A percentile compares a stretch with the other conserved stretches of the same genome.
These are phyloP conservation scores for Sicus ferrugineus DNA, from an alignment of 2,888 invertebrate species.

Conservation along the genomic window DNA sequence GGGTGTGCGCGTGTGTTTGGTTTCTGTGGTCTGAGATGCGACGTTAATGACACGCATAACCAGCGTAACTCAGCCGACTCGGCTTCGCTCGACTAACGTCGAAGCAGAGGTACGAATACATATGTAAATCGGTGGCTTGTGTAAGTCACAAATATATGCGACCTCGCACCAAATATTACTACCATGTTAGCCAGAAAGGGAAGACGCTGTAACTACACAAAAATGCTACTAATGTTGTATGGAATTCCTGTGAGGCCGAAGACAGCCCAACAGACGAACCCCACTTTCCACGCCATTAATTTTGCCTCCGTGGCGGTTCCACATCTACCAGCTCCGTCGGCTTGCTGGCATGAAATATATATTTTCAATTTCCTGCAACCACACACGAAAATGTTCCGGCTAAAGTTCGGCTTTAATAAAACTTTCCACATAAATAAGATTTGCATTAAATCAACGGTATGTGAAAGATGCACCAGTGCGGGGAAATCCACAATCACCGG, in stretches of 20 bases:
- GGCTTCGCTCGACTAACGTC: background rate
- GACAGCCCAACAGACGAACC: background rate
- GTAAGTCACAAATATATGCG: background rate
- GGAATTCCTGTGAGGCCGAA: no score
- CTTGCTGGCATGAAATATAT: background rate
- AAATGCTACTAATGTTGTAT: no score
- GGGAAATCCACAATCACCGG: background rate
- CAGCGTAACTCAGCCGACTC: background rate
- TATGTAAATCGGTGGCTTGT: no score
- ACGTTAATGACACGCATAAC: background rate
- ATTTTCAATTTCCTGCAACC: constrained; percentile 60
- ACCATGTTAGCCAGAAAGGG: no score
- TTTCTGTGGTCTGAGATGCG: background rate
- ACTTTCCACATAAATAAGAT: constrained; percentile 62
- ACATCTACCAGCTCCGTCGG: no score
- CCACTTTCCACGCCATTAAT: background rate
- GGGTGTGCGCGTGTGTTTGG: constrained; percentile 5
- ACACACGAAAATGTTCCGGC: constrained; percentile 40
- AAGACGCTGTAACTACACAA: no score
- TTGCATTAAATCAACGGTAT: constrained; percentile 60
- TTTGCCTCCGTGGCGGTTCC: background rate
- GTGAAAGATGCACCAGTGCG: constrained; percentile 38
- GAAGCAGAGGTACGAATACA: background rate
- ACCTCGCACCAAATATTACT: no score
- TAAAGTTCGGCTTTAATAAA: constrained; percentile 55